These are phyloP conservation scores for Brachionus rotundiformis DNA, from an alignment of 1,140 invertebrate species.

Conservation along the genomic window DNA sequence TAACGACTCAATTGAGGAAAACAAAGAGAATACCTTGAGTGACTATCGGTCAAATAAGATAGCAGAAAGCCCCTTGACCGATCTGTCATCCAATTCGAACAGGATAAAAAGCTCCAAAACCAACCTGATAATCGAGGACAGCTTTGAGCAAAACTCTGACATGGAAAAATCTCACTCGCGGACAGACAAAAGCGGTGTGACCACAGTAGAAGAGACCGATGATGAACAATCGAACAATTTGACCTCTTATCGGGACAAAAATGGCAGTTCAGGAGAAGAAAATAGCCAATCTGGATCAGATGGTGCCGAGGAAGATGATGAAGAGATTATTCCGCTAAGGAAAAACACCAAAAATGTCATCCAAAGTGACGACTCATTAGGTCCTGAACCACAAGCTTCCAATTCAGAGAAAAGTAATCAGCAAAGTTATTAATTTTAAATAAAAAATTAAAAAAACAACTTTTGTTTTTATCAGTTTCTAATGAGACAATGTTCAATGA, in stretches of 20 bases:
- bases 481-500: slow-evolving; percentile 27
- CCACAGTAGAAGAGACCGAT: slow-evolving; percentile 8
- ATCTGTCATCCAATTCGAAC: background rate
- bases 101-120: background rate
- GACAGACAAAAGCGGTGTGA: background rate
- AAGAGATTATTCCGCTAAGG: background rate
- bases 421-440: background rate
- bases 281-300: too few species aligned
- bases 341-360: slow-evolving; percentile 25
- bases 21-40: slow-evolving; percentile 20
- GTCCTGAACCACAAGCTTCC: background rate
- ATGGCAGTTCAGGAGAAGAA: background rate
- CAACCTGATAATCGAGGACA: background rate
- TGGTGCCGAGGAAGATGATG: too few species aligned
- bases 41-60: background rate
- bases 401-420: background rate
- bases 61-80: background rate
- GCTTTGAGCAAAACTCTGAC: background rate
- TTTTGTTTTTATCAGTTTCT: background rate
- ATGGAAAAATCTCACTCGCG: too few species aligned
- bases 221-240: background rate
- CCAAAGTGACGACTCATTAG: background rate
- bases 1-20: slow-evolving; percentile 8
- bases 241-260: background rate
- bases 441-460: background rate